These are phyloP conservation scores for Melanophora roralis DNA, from an alignment of 2,888 invertebrate species.

Conservation along the genomic window DNA sequence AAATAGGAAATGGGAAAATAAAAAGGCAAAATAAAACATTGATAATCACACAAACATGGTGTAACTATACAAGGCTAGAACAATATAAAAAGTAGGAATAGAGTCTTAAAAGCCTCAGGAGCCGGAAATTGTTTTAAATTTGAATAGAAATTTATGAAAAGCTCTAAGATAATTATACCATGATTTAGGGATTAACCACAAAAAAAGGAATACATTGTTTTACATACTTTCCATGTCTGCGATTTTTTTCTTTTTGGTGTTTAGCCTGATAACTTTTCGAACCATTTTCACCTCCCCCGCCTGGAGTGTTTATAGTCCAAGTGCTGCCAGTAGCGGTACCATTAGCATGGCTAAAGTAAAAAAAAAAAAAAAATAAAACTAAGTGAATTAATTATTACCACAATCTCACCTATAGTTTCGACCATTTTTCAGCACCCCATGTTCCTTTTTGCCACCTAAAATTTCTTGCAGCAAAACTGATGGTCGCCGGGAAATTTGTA, in stretches of 20 bases:
- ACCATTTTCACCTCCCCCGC: conserved; percentile 67
- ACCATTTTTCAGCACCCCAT: conserved; percentile 64
- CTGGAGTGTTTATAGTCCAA: conserved; percentile 69
- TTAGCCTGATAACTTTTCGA: conserved; percentile 72
- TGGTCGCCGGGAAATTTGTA: conserved; percentile 75
- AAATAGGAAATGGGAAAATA: no score
- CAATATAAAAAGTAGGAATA: no score
- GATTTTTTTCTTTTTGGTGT: conserved; percentile 75
- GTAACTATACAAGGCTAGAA: no score
- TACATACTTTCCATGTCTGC: conserved; percentile 78
- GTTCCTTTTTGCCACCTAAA: conserved; percentile 69
- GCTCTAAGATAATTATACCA: no score
- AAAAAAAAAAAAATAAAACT: not conserved
- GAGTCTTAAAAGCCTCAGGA: no score
- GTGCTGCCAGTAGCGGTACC: conserved; percentile 71
- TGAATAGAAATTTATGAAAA: no score
- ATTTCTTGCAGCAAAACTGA: conserved; percentile 76
- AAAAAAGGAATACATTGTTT: not conserved
- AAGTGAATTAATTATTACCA: not conserved
- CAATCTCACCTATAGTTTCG: conserved; percentile 70
- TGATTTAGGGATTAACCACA: no score
- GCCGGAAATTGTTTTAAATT: no score
- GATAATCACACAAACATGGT: no score
- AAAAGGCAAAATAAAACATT: no score
- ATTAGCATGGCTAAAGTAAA: conserved; percentile 63